These are phyloP conservation scores for Trichonephila clavipes DNA, from an alignment of 1,140 invertebrate species.

Conservation along the genomic window DNA sequence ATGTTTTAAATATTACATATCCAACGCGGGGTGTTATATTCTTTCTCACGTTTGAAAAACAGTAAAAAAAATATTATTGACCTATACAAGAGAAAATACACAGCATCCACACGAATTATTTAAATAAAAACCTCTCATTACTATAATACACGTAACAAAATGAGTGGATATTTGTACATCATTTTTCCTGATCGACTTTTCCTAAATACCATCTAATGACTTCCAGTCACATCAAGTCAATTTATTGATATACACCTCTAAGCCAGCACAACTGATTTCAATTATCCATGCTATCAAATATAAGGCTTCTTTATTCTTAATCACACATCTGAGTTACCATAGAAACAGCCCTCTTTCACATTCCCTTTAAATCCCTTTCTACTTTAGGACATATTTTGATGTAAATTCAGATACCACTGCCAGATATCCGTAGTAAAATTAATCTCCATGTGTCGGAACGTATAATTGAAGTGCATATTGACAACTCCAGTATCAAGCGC, in stretches of 20 bases:
- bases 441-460: constrained; percentile 17
- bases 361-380: not conserved
- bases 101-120: no score
- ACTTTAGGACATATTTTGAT: not conserved
- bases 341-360: not conserved
- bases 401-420: not conserved
- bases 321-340: not conserved
- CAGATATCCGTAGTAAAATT: not conserved
- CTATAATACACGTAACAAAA: no score
- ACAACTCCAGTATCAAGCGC: not conserved
- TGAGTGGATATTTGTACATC: no score
- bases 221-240: not conserved
- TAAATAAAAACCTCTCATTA: no score
- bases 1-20: no score
- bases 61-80: no score
- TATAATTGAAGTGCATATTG: constrained; percentile 32
- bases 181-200: no score
- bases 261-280: not conserved
- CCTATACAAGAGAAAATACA: no score
- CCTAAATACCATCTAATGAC: no score
- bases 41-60: no score
- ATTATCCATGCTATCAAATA: not conserved
- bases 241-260: not conserved
- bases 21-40: no score
- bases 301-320: not conserved